Conservation (phyloP, 2,888 invertebrate genomes). For the Salticus scenicus region DNA sequence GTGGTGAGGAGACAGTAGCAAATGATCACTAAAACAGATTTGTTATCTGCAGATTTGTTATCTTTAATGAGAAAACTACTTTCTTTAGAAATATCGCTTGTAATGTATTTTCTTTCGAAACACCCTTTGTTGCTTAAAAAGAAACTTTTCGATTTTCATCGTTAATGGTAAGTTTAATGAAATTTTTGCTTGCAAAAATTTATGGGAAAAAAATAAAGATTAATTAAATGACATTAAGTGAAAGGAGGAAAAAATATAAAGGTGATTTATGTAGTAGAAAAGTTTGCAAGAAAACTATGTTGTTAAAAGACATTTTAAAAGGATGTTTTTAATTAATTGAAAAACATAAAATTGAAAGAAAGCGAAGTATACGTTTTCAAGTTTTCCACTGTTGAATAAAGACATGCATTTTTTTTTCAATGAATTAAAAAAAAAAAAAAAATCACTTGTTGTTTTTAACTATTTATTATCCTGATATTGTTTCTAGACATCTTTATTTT, state of each 20-base stretch:
- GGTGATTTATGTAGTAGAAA: no score
- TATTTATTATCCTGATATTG: no score
- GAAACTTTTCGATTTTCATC: background rate
- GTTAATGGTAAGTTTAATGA: background rate
- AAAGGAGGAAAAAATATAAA: background rate
- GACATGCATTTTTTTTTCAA: no score
- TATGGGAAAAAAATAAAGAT: background rate
- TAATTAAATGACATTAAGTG: background rate
- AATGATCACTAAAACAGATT: conserved; percentile 5
- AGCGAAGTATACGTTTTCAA: no score
- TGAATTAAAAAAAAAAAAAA: no score
- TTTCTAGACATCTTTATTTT: no score
- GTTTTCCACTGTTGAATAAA: no score
- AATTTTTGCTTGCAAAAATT: conserved; percentile 2
- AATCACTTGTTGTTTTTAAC: no score
- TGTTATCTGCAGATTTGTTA: conserved; percentile 5
- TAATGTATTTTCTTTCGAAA: background rate
- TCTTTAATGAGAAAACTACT: conserved; percentile 11
- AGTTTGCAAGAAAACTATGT: no score
- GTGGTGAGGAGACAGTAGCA: background rate
- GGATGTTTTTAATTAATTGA: no score
- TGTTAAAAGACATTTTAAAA: no score
- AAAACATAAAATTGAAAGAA: no score
- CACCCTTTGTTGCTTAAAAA: background rate
- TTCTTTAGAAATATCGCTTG: conserved; percentile 12